Base-by-base conservation (phyloP, 2,888 invertebrate genomes). In the Galeopsomyia nigrocyanea region DNA sequence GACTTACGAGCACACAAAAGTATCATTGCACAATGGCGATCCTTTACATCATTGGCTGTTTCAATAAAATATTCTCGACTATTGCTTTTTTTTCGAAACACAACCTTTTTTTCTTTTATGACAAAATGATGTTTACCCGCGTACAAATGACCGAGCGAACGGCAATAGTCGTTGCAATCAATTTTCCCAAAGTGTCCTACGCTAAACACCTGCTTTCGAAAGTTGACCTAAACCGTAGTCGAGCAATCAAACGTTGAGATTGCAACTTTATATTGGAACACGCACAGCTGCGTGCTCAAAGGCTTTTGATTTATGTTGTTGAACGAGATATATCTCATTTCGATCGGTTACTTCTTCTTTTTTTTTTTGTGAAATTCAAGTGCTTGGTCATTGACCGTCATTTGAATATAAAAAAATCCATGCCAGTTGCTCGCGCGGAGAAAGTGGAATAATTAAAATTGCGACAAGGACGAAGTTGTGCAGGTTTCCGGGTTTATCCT, bases 381-480 rank as follows among this genome's bases (percentile, higher is more conserved):
- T 56, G 56, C 55, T 14, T 21, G 55, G 17, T 55, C 22, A n/a
- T 55, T 61, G 47, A 60, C 26, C 19, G 17, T n/a, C 17, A 19
- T 26, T 50, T 51, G 46, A 51, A 55, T 50, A 60, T 26, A 26
- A 26, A 19, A 22, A 50, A 61, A 47, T 19, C 31, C 39, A 62
- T 62, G 50, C 26, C 19, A 39, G 39, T 10, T n/a, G 16, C 49
- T 16, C 3, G 21, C 3, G 21, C 26, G 26, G 75, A 76, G 77
- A 78, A 77, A 76, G 78, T 76, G 63, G 69, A 73, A 75, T 75
- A 70, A 75, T 68, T 72, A 67, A 56, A 61, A 53, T 51, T 56
- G 64, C 39, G 76, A 70, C 75, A 73, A 71, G 61, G 65, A 70
- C 73, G 57, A 70, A 69, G 55, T 58, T 71, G 22, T 55, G 46